Conservation (phyloP, 2,797 vertebrate genomes). For the Neosilurus mollespiculum region DNA sequence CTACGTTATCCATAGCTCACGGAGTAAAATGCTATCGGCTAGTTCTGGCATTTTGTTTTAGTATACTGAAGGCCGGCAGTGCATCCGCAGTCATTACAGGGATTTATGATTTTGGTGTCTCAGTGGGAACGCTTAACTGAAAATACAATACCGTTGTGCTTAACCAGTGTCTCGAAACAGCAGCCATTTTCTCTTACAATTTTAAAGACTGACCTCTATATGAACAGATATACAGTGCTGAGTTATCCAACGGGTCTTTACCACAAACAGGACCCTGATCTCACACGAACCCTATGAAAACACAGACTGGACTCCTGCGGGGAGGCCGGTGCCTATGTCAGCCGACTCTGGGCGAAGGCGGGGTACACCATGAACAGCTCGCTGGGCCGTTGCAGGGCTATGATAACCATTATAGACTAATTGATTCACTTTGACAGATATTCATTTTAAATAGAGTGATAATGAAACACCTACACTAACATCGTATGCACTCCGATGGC, state of each 20-base stretch:
- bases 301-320: slow-evolving; percentile 24
- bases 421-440: slow-evolving; percentile 43
- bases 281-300: not conserved
- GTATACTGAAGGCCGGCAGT: not conserved
- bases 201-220: not conserved
- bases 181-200: not conserved
- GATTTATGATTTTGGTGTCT: slow-evolving; percentile 20
- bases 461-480: slow-evolving; percentile 54
- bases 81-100: not conserved
- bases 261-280: not conserved
- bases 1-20: not conserved
- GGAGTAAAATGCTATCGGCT: slow-evolving; percentile 1
- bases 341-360: no score
- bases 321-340: no score
- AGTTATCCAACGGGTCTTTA: not conserved
- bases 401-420: slow-evolving; percentile 29
- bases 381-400: slow-evolving; percentile 35
- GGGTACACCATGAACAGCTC: no score
- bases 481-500: slow-evolving; percentile 32
- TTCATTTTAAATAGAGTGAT: slow-evolving; percentile 46
- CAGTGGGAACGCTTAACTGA: slow-evolving; percentile 19
- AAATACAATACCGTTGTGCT: slow-evolving; percentile 20
- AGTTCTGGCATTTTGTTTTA: not conserved
- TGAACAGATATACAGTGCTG: not conserved
- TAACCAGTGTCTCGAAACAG: not conserved